Percentiles rank a stretch among this genome's conserved stretches.
These are phyloP conservation scores for Coptodon rendalli DNA, from an alignment of 2,113 vertebrate species.

Conservation along the genomic window DNA sequence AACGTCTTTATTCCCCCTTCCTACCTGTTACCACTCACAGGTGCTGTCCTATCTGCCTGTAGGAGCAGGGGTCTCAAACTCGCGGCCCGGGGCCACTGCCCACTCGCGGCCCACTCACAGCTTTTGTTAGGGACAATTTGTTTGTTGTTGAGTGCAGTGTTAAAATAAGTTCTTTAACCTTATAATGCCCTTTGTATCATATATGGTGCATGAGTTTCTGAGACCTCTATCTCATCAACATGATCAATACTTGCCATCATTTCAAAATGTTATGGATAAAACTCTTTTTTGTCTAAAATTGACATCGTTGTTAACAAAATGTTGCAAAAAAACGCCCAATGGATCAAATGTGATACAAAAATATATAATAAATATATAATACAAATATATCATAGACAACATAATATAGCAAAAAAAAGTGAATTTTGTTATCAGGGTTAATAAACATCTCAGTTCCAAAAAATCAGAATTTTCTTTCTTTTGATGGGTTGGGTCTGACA, in stretches of 20 bases:
- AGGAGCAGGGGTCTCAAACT: neutral
- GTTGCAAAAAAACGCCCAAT: neutral
- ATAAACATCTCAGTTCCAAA: neutral
- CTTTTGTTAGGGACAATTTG: neutral
- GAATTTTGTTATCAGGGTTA: neutral
- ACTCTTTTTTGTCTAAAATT: neutral
- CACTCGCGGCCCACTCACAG: neutral
- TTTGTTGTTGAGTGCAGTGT: neutral
- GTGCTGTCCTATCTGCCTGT: neutral
- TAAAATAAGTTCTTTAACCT: neutral
- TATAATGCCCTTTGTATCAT: neutral
- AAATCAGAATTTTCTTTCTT: neutral
- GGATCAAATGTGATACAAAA: neutral
- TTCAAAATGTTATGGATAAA: neutral
- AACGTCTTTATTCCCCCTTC: neutral
- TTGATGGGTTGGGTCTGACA: no score
- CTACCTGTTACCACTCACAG: neutral
- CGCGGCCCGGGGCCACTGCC: accelerated
- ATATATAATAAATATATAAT: neutral
- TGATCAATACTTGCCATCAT: neutral
- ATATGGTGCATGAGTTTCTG: neutral
- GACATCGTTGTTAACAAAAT: neutral
- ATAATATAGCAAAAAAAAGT: neutral
- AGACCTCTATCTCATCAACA: neutral
- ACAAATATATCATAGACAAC: neutral